Percentiles rank a stretch among this genome's conserved stretches.
Evolutionary conservation across 53 echinoderm and acorn worm species (phyloP).

Genomic region (Arbacia lixula): DNA sequence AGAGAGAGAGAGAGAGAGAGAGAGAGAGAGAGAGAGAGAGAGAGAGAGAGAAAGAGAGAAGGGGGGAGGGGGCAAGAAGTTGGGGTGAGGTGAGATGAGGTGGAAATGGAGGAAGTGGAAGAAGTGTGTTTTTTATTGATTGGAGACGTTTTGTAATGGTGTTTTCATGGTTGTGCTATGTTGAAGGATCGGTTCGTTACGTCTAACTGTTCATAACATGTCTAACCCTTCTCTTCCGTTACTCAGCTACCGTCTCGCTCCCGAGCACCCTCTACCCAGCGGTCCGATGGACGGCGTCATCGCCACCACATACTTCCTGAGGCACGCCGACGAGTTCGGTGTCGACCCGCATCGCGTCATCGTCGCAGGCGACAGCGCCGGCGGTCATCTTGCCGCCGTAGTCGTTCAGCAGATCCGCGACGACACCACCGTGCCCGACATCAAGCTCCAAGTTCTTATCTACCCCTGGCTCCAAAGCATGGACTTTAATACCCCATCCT

Average conservation of each 20-base stretch:
- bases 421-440: constrained; percentile 62
- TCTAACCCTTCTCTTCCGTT: too few species aligned
- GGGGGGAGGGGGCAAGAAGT: too few species aligned
- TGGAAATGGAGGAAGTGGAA: too few species aligned
- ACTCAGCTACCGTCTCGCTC: constrained; percentile 77
- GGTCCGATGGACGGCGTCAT: constrained; percentile 62
- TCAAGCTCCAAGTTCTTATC: constrained; percentile 71
- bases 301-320: constrained; percentile 67
- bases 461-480: constrained; percentile 74
- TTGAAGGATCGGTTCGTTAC: too few species aligned
- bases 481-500: constrained; percentile 75
- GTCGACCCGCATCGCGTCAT: constrained; percentile 70
- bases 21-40: too few species aligned
- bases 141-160: too few species aligned
- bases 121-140: too few species aligned
- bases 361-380: constrained; percentile 81
- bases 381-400: constrained; percentile 76
- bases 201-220: too few species aligned
- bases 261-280: constrained; percentile 65
- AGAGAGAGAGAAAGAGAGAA: too few species aligned
- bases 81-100: too few species aligned
- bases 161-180: too few species aligned
- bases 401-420: constrained; percentile 62
- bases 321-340: constrained; percentile 63
- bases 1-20: too few species aligned